Evolutionary conservation across 1,140 invertebrate species (phyloP).

Genomic region (Heliconius eleuchia): DNA sequence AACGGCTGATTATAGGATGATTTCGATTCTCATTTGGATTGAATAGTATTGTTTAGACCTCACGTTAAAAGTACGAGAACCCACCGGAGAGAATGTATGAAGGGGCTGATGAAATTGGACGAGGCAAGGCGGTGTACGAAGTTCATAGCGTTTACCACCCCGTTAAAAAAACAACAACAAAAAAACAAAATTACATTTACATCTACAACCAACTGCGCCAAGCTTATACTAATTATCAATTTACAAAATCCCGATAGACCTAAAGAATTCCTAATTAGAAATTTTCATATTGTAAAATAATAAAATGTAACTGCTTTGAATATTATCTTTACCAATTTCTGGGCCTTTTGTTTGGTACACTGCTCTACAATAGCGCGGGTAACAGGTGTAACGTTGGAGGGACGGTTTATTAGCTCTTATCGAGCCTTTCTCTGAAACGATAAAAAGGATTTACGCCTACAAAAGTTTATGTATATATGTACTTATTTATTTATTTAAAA

Average conservation of each 20-base stretch:
- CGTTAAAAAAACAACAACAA: too few relatives aligned
- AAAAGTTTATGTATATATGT: not conserved
- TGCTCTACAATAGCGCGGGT: not conserved
- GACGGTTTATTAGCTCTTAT: slow-evolving; percentile 20
- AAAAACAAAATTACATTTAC: too few relatives aligned
- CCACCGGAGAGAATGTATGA: too few relatives aligned
- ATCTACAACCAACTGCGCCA: too few relatives aligned
- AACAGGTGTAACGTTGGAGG: slow-evolving; percentile 8
- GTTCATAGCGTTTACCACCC: too few relatives aligned
- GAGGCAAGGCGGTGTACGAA: too few relatives aligned
- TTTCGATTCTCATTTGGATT: too few relatives aligned
- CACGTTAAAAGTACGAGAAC: too few relatives aligned
- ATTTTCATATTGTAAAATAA: slow-evolving; percentile 9
- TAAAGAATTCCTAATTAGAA: not conserved
- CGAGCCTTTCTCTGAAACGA: slow-evolving; percentile 10
- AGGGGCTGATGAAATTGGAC: too few relatives aligned
- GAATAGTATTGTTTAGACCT: too few relatives aligned
- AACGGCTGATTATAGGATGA: too few relatives aligned
- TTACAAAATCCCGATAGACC: not conserved
- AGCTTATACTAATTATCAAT: not conserved
- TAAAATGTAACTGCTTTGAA: slow-evolving; percentile 9
- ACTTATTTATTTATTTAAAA: not conserved
- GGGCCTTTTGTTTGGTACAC: not conserved
- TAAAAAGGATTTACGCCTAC: slow-evolving; percentile 16
- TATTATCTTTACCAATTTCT: slow-evolving; percentile 10